Percentiles rank a stretch among this genome's conserved stretches.
These are phyloP conservation scores for Leptopterna dolabrata DNA, from an alignment of 2,888 invertebrate genomes.

Conservation along the genomic window DNA sequence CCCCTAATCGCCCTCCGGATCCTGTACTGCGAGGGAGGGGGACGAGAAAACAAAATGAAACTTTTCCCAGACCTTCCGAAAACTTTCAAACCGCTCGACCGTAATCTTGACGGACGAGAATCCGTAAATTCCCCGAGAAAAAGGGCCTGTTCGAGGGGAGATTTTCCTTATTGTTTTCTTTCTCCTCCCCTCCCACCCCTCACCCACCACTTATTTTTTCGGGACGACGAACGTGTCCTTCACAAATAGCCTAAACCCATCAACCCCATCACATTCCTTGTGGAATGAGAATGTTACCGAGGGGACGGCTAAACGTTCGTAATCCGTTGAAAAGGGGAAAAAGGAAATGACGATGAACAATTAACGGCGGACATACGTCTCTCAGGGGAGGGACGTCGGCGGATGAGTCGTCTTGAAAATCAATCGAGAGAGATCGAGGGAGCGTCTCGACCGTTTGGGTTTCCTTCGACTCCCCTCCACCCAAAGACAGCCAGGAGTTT, in stretches of 20 bases:
- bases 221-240: conserved; percentile 28
- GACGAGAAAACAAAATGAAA: background rate
- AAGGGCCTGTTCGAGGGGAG: background rate
- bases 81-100: conserved; percentile 42
- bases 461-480: background rate
- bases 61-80: background rate
- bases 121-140: background rate
- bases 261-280: background rate
- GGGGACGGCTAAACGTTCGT: background rate
- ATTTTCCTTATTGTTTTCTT: background rate
- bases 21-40: background rate
- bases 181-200: background rate
- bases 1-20: background rate
- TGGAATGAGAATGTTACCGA: no score
- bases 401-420: conserved; percentile 1
- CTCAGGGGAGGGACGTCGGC: background rate
- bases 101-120: conserved; percentile 32
- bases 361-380: background rate
- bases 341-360: background rate
- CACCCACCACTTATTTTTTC: background rate
- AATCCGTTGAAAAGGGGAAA: background rate
- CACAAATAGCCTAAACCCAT: background rate
- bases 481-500: background rate
- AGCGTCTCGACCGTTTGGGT: background rate
- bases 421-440: background rate